phyloP scores from a whole-genome alignment of 2,888 invertebrate species.

The Noctua janthe region DNA sequence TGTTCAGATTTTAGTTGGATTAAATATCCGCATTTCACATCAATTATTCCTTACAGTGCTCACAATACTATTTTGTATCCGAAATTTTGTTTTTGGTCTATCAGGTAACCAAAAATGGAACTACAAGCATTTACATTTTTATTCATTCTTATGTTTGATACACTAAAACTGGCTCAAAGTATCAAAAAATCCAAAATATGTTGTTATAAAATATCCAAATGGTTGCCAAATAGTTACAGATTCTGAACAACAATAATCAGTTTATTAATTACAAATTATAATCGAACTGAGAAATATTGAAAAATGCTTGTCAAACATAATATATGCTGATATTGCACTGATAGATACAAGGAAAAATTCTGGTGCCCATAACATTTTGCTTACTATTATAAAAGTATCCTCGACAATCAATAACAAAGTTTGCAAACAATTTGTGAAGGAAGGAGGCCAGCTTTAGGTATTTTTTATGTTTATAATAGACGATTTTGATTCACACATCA shows the following conservation, averaged over 20 bases:
- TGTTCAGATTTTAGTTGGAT: constrained; percentile 48
- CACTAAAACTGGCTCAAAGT: constrained; percentile 57
- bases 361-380: constrained; percentile 46
- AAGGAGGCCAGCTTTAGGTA: constrained; percentile 93
- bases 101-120: constrained; percentile 38
- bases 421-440: constrained; percentile 97
- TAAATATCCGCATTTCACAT: constrained; percentile 43
- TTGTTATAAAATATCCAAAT: constrained; percentile 24
- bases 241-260: constrained; percentile 10
- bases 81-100: constrained; percentile 47
- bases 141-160: constrained; percentile 46
- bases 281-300: constrained; percentile 20
- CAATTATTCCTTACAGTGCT: constrained; percentile 38
- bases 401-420: constrained; percentile 82
- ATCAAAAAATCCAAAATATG: constrained; percentile 25
- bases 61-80: constrained; percentile 33
- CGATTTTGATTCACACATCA: constrained; percentile 80
- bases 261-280: constrained; percentile 35
- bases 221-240: constrained; percentile 28
- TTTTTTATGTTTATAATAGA: constrained; percentile 73
- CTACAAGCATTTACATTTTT: constrained; percentile 34
- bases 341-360: constrained; percentile 46
- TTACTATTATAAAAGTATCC: constrained; percentile 58
- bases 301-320: constrained; percentile 40
- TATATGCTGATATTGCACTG: constrained; percentile 41